Conservation (phyloP, 37 sponge, comb jelly and placozoan species). For the Beroe ovata region DNA sequence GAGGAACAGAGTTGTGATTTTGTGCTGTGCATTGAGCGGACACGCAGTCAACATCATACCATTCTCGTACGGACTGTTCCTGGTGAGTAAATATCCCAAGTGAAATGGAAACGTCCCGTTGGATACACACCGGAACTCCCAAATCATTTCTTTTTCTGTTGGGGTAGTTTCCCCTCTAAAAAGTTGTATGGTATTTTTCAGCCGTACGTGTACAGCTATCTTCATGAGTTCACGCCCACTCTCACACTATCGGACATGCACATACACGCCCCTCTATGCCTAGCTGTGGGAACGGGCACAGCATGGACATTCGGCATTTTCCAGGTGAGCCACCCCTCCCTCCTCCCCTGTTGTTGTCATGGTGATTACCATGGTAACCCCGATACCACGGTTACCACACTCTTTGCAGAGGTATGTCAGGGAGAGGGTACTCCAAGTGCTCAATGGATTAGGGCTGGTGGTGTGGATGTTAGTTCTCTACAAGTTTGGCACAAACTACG, state of each 20-base stretch:
- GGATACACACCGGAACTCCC: too few species aligned
- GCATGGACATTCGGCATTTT: conserved; percentile 61
- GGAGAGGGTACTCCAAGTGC: neutral
- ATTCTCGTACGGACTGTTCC: conserved; percentile 49
- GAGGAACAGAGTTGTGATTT: neutral
- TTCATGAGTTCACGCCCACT: neutral
- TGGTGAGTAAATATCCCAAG: too few species aligned
- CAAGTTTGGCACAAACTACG: neutral
- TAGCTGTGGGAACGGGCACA: conserved; percentile 31
- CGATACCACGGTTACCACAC: too few species aligned
- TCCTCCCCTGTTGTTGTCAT: too few species aligned
- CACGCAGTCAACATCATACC: conserved; percentile 53
- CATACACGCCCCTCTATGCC: conserved; percentile 42
- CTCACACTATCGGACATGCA: conserved; percentile 3
- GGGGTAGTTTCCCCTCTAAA: too few species aligned
- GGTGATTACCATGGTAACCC: too few species aligned
- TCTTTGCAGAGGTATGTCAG: conserved; percentile 2
- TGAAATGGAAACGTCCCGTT: too few species aligned
- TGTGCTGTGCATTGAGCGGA: conserved; percentile 51
- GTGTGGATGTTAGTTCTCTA: conserved; percentile 46
- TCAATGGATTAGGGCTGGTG: conserved; percentile 20
- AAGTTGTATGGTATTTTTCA: too few species aligned
- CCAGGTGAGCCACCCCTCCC: conserved; percentile 14
- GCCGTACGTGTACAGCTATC: conserved; percentile 51
- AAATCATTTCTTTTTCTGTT: too few species aligned